Conservation (phyloP, 2,797 vertebrate species). For the Florisuga fusca region DNA sequence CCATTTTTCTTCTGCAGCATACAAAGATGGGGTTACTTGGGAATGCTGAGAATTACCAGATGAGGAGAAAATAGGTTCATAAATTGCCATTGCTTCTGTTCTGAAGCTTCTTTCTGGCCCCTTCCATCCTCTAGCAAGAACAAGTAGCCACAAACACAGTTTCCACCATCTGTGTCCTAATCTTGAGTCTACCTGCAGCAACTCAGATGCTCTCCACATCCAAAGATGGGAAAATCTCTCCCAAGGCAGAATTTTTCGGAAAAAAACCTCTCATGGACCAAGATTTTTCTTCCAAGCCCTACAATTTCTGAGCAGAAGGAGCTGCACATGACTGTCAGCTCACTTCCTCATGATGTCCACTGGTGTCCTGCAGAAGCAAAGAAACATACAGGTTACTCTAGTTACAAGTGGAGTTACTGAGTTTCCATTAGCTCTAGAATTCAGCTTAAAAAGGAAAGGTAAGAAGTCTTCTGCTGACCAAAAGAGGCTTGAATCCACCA, state of each 20-base stretch:
- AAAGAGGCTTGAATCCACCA: not conserved
- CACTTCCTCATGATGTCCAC: not conserved
- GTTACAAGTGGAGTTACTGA: not conserved
- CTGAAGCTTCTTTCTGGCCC: not conserved
- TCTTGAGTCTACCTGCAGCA: not conserved
- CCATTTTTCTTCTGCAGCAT: not conserved
- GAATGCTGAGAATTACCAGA: not conserved
- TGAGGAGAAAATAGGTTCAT: not conserved
- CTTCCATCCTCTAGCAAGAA: not conserved
- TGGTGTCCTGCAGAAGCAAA: not conserved
- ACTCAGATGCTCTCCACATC: not conserved
- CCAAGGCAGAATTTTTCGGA: rapidly evolving
- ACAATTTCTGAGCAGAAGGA: not conserved
- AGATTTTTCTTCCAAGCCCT: not conserved
- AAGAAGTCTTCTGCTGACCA: not conserved
- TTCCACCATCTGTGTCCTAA: not conserved
- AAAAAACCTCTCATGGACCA: not conserved
- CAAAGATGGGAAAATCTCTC: not conserved
- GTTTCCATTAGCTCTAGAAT: not conserved
- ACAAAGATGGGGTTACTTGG: not conserved
- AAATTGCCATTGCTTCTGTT: not conserved
- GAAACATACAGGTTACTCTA: not conserved
- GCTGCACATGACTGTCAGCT: not conserved
- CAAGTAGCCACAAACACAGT: not conserved
- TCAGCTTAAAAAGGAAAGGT: not conserved